These are phyloP conservation scores for Empis stercorea DNA, from an alignment of 2,888 invertebrate species.

Conservation along the genomic window DNA sequence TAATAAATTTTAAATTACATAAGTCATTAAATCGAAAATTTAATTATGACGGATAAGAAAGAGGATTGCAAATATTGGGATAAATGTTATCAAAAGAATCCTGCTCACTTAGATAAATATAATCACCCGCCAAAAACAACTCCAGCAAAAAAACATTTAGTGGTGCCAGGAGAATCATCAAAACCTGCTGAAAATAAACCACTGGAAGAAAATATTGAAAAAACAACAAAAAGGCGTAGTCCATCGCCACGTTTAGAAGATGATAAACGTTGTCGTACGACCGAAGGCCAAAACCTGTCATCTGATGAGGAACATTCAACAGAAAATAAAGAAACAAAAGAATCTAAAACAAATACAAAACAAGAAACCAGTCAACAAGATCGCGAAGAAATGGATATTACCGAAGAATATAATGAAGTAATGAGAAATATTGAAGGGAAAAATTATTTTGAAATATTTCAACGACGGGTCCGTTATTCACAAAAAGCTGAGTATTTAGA, in stretches of 20 bases:
- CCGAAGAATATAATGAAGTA: constrained; percentile 15
- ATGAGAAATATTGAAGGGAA: constrained; percentile 24
- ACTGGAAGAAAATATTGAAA: neutral
- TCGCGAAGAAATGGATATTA: constrained; percentile 6
- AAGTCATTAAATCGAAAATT: neutral
- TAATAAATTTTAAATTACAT: no score
- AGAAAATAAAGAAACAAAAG: constrained; percentile 2
- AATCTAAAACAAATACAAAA: constrained; percentile 17
- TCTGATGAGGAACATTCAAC: neutral
- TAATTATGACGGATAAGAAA: constrained; percentile 27
- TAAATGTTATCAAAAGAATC: constrained; percentile 73
- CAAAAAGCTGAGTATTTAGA: constrained; percentile 34
- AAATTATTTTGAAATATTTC: constrained; percentile 25
- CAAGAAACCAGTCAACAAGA: constrained; percentile 5
- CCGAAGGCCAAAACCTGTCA: neutral
- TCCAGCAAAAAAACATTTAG: neutral
- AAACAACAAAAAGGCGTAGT: neutral
- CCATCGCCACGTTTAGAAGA: no score
- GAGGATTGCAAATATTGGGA: constrained; percentile 61
- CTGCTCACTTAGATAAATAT: constrained; percentile 55
- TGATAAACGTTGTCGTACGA: no score
- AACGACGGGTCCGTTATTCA: constrained; percentile 25
- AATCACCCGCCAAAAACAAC: constrained; percentile 54
- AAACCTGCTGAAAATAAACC: neutral
- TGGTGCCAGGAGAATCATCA: neutral